These are phyloP conservation scores for Pogonomyrmex barbatus DNA, from an alignment of 1,140 invertebrate species.

Conservation along the genomic window DNA sequence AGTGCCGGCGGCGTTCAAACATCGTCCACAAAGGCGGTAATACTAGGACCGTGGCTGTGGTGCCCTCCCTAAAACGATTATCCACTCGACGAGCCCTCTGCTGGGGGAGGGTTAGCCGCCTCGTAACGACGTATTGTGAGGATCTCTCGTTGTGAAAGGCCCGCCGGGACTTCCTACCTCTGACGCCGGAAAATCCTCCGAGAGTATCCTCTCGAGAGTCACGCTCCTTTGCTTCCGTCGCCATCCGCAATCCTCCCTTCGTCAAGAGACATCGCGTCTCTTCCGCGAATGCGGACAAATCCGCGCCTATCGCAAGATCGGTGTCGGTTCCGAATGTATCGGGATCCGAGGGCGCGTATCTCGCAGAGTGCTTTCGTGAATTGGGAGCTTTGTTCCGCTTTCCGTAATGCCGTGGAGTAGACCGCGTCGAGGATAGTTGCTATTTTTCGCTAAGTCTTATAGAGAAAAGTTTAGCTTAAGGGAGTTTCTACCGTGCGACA, in stretches of 20 bases:
- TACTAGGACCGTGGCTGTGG: slow-evolving; percentile 74
- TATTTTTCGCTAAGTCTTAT: slow-evolving; percentile 39
- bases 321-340: neutral
- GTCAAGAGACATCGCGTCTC: neutral
- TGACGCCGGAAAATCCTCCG: slow-evolving; percentile 78
- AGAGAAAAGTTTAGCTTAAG: slow-evolving; percentile 59
- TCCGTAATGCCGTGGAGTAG: neutral
- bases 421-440: slow-evolving; percentile 22
- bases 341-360: slow-evolving; percentile 15
- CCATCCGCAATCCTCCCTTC: slow-evolving; percentile 21
- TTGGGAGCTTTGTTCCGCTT: slow-evolving; percentile 2
- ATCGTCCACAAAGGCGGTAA: slow-evolving; percentile 84
- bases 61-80: slow-evolving; percentile 84
- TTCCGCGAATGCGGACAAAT: slow-evolving; percentile 37
- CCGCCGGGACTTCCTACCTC: slow-evolving; percentile 80
- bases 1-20: slow-evolving; percentile 83
- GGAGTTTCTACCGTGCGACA: slow-evolving; percentile 47
- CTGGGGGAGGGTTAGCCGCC: slow-evolving; percentile 79
- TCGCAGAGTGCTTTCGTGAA: slow-evolving; percentile 28
- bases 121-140: slow-evolving; percentile 84
- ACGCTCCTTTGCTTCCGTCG: neutral
- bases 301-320: slow-evolving; percentile 31
- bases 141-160: slow-evolving; percentile 81
- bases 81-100: slow-evolving; percentile 82
- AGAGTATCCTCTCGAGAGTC: slow-evolving; percentile 77